These are phyloP conservation scores for Heliconius congener DNA, from an alignment of 1,140 invertebrate genomes.

Conservation along the genomic window DNA sequence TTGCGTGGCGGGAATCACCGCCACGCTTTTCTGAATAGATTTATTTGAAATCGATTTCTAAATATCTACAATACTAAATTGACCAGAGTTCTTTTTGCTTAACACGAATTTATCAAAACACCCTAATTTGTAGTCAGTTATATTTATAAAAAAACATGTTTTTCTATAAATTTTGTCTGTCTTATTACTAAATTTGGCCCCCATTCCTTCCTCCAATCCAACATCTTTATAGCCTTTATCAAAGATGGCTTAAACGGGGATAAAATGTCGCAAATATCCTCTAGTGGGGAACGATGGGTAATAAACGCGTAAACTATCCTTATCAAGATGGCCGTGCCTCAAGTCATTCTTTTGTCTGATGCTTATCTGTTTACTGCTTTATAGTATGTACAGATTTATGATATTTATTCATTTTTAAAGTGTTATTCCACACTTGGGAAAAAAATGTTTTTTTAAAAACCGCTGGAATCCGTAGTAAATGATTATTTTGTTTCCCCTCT, in stretches of 20 bases:
- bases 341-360: constrained; percentile 15
- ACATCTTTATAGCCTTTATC: constrained; percentile 37
- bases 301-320: constrained; percentile 40
- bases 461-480: no score
- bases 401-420: no score
- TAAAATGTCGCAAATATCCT: constrained; percentile 41
- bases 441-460: no score
- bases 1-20: no score
- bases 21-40: no score
- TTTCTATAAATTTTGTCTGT: constrained; percentile 2
- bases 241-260: constrained; percentile 36
- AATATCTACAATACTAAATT: no score
- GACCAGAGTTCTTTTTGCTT: no score
- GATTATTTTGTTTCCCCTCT: no score
- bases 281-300: constrained; percentile 32
- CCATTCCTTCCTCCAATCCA: constrained; percentile 10
- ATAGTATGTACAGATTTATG: background rate
- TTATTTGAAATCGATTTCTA: no score
- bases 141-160: constrained; percentile 5
- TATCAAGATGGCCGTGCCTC: constrained; percentile 38
- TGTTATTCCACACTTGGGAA: no score
- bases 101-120: no score
- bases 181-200: background rate
- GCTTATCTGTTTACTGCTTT: constrained; percentile 6
- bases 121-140: background rate